Base-by-base conservation (phyloP, 2,113 vertebrate species). In the Microcebus lehilahytsara region DNA sequence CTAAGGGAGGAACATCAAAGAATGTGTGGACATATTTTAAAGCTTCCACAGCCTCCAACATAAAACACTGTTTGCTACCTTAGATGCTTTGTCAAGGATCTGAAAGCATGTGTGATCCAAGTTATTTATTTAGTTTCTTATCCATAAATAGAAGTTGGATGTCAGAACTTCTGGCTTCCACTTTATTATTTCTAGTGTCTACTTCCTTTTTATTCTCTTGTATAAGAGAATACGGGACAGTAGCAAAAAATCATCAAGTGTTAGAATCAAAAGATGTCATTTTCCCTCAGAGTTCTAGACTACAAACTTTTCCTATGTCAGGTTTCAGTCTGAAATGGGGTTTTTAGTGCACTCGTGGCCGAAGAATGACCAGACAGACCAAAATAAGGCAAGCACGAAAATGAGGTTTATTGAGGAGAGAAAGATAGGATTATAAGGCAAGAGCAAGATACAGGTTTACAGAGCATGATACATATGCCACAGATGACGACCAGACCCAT, bases 181-280 rank as follows among this genome's bases (percentile, higher is more conserved):
- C 17, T 62, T 22, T n/a, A 30, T 93, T 89, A 40, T 80, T 88
- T 93, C 90, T 53, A 3, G 80, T 71, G 34, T 46, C 72, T 40
- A 13, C 10, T 91, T 88, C 9, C 10, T 85, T 84, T 93, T 81
- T 89, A 64, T 93, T 75, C 74, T 93, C 71, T 96, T 85, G 6
- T 40, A 9, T 79, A 80, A 80, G 93, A 77, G 93, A 89, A 85
- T 92, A 51, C 92, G 85, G 27, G 53, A 20, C 3, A 7, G 67
- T 32, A 27, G 60, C 81, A 64, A 85, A 67, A 89, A 72, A 83
- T 81, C 46, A 51, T 53, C 25, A 93, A 80, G 51, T 34, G 25
- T 90, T 95, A 80, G 69, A 88, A 80, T 93, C 66, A 96, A 87
- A 97, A 91, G 66, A 92, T 93, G 86, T 37, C 75, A 30, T 91